These are phyloP conservation scores for Drosophila algonquin DNA, from an alignment of 2,888 invertebrate species.

Conservation along the genomic window DNA sequence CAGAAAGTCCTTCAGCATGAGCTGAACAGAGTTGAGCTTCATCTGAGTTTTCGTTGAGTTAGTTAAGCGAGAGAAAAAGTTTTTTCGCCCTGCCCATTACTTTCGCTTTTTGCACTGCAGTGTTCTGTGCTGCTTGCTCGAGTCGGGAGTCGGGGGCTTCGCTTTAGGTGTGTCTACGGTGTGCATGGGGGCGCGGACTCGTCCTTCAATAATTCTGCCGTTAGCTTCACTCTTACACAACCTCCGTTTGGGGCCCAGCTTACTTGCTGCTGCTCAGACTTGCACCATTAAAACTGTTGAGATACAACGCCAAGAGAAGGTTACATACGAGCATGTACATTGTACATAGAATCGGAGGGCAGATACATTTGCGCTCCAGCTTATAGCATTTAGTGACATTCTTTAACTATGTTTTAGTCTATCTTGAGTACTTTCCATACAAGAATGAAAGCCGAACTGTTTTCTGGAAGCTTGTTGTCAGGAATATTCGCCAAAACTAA, in stretches of 20 bases:
- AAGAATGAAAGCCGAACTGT: no score
- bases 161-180: constrained; percentile 39
- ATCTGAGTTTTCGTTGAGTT: constrained; percentile 43
- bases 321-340: no score
- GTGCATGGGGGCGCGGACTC: constrained; percentile 43
- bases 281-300: background rate
- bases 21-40: constrained; percentile 52
- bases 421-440: no score
- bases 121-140: constrained; percentile 45
- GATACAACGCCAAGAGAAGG: no score
- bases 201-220: constrained; percentile 54
- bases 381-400: no score
- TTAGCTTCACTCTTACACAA: constrained; percentile 11
- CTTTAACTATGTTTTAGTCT: no score
- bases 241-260: background rate
- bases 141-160: constrained; percentile 30
- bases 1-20: constrained; percentile 62
- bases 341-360: no score
- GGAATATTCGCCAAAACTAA: no score
- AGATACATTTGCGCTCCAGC: no score
- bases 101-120: constrained; percentile 59
- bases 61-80: constrained; percentile 50
- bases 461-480: no score
- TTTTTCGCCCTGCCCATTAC: constrained; percentile 58
- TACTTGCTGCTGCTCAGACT: background rate